A percentile compares a stretch with the other conserved stretches of the same genome.
phyloP scores from a whole-genome alignment of 53 echinoderm and acorn worm genomes.

The Holothuria scabra region DNA sequence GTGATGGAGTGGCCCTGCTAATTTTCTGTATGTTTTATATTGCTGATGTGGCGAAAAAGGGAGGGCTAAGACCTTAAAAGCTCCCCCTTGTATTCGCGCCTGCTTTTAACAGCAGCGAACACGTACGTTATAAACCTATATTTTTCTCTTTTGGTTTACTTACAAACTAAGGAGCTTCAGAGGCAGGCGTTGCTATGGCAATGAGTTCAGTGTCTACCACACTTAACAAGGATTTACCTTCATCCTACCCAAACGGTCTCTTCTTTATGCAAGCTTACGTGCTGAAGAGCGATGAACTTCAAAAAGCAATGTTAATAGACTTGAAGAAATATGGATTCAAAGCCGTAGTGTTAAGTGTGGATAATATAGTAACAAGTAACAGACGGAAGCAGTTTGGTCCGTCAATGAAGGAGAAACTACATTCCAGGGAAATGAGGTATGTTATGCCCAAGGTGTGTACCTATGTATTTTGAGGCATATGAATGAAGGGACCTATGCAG shows the following conservation, averaged over 20 bases:
- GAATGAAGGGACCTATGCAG: too few relatives aligned
- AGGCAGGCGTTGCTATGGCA: slow-evolving; percentile 2
- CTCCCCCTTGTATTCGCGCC: too few relatives aligned
- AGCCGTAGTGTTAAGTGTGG: background rate
- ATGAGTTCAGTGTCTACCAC: slow-evolving; percentile 15
- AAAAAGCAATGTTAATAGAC: slow-evolving; percentile 14
- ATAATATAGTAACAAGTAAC: background rate
- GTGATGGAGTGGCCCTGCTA: too few relatives aligned
- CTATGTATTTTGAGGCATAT: too few relatives aligned
- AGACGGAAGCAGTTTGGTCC: slow-evolving; percentile 16
- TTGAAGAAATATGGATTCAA: background rate
- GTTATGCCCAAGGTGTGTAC: too few relatives aligned
- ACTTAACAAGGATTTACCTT: background rate
- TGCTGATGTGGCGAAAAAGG: too few relatives aligned
- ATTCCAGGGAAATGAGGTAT: slow-evolving; percentile 3
- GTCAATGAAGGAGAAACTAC: background rate
- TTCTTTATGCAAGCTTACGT: slow-evolving; percentile 26
- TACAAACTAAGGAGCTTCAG: background rate
- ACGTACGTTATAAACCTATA: too few relatives aligned
- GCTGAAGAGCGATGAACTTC: background rate
- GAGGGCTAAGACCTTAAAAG: too few relatives aligned
- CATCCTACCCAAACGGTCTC: slow-evolving; percentile 20
- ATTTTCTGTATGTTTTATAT: too few relatives aligned
- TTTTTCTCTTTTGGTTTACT: background rate
- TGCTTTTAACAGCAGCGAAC: too few relatives aligned